phyloP scores from a whole-genome alignment of 2,113 vertebrate genomes.

The Chascanopsetta lugubris region DNA sequence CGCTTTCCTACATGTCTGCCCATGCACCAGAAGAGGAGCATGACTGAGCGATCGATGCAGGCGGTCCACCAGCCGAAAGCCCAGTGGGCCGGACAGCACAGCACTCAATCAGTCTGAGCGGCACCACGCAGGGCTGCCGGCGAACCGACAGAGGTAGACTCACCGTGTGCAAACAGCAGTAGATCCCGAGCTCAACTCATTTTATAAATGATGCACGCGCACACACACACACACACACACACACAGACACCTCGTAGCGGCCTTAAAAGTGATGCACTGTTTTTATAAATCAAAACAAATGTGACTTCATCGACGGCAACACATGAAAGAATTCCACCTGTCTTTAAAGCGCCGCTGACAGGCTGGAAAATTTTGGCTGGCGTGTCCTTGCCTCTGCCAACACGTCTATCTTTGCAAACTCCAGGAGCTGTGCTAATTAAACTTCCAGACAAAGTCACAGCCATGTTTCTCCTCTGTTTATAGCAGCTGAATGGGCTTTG shows the following conservation, averaged over 20 bases:
- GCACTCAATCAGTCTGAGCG: slow-evolving; percentile 70
- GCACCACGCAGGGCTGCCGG: slow-evolving; percentile 50
- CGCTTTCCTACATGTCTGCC: slow-evolving; percentile 22
- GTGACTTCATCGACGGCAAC: slow-evolving; percentile 30
- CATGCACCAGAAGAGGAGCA: slow-evolving; percentile 38
- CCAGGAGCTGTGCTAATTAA: slow-evolving; percentile 54
- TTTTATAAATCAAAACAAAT: slow-evolving; percentile 38
- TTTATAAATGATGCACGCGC: slow-evolving; percentile 25
- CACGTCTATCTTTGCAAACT: slow-evolving; percentile 45
- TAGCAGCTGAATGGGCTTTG: slow-evolving; percentile 50
- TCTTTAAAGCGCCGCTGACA: slow-evolving; percentile 30
- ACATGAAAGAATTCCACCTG: slow-evolving; percentile 22
- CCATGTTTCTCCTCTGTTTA: slow-evolving; percentile 47
- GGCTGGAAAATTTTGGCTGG: slow-evolving; percentile 17
- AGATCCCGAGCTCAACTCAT: slow-evolving; percentile 30
- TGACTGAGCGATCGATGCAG: slow-evolving; percentile 55
- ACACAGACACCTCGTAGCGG: slow-evolving; percentile 17
- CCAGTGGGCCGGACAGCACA: slow-evolving; percentile 52
- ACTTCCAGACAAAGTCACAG: slow-evolving; percentile 55
- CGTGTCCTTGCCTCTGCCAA: slow-evolving; percentile 11
- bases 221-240: too few relatives aligned
- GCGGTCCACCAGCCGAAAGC: slow-evolving; percentile 68
- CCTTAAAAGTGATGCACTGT: slow-evolving; percentile 21
- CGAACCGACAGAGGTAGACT: slow-evolving; percentile 48
- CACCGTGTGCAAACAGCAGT: slow-evolving; percentile 25